Evolutionary conservation across 2,113 vertebrate species (phyloP).

Genomic region (Psittacara wagleri): DNA sequence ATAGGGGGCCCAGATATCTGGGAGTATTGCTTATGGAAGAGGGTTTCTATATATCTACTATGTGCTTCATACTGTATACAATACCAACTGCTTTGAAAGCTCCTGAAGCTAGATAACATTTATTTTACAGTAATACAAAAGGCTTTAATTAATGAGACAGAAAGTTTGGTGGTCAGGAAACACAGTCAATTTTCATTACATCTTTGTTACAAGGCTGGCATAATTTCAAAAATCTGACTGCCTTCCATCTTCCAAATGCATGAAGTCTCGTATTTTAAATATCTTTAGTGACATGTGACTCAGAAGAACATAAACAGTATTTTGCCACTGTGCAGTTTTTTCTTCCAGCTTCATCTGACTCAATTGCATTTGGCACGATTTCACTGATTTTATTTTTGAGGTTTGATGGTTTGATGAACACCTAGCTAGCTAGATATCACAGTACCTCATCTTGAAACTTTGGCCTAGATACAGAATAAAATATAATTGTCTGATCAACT

Average conservation of each 20-base stretch:
- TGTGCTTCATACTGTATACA: neutral
- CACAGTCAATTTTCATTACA: neutral
- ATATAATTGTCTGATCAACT: conserved; percentile 44
- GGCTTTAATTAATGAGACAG: neutral
- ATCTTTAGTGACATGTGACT: neutral
- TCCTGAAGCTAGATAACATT: neutral
- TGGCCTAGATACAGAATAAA: conserved; percentile 42
- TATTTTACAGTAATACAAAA: neutral
- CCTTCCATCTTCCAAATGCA: neutral
- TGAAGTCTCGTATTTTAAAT: neutral
- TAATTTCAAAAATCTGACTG: neutral
- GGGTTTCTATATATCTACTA: neutral
- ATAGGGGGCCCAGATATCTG: neutral
- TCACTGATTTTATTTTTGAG: conserved; percentile 27
- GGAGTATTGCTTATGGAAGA: neutral
- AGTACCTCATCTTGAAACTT: conserved; percentile 23
- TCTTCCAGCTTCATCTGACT: conserved; percentile 26
- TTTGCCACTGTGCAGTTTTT: conserved; percentile 1
- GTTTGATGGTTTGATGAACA: conserved; percentile 52
- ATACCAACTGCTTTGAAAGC: neutral
- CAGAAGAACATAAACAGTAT: neutral
- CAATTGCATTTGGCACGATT: neutral
- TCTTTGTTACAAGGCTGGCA: neutral
- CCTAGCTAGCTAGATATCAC: neutral
- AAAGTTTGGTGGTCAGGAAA: neutral